A percentile compares a stretch with the other conserved stretches of the same genome.
These are phyloP conservation scores for Cyanoderma ruficeps DNA, from an alignment of 2,113 vertebrate species.

Conservation along the genomic window DNA sequence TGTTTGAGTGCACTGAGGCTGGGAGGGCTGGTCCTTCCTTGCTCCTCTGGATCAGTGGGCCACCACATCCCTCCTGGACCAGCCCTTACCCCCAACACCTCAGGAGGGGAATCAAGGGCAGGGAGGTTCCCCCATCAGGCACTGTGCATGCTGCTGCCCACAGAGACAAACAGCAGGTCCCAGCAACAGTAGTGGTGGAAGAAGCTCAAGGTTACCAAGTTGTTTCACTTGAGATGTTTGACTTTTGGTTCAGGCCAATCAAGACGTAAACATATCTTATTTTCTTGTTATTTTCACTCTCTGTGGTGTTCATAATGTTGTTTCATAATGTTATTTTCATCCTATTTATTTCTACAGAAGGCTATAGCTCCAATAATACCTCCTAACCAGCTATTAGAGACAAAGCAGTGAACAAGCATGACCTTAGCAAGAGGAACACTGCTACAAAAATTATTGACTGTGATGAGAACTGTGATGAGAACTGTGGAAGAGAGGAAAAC, in stretches of 20 bases:
- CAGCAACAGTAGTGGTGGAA: neutral
- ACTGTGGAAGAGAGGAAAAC: neutral
- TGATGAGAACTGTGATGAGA: neutral
- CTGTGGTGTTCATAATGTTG: neutral
- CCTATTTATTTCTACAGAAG: neutral
- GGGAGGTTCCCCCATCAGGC: neutral
- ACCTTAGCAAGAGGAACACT: neutral
- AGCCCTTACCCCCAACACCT: neutral
- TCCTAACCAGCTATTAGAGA: neutral
- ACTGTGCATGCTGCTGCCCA: neutral
- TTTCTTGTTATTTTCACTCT: neutral
- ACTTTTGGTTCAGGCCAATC: neutral
- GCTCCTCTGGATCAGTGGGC: neutral
- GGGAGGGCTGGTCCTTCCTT: neutral
- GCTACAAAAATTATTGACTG: neutral
- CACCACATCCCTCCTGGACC: neutral
- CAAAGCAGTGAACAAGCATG: neutral
- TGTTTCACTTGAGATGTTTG: neutral
- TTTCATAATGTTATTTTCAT: neutral
- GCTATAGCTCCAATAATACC: neutral
- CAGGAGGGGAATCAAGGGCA: neutral
- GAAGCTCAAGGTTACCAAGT: neutral
- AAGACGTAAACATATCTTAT: neutral
- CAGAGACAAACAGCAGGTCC: neutral
- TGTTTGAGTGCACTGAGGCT: neutral